A percentile compares a stretch with the other conserved stretches of the same genome.
Conservation (phyloP, 2,888 invertebrate species). For the Alentia gelatinosa region DNA sequence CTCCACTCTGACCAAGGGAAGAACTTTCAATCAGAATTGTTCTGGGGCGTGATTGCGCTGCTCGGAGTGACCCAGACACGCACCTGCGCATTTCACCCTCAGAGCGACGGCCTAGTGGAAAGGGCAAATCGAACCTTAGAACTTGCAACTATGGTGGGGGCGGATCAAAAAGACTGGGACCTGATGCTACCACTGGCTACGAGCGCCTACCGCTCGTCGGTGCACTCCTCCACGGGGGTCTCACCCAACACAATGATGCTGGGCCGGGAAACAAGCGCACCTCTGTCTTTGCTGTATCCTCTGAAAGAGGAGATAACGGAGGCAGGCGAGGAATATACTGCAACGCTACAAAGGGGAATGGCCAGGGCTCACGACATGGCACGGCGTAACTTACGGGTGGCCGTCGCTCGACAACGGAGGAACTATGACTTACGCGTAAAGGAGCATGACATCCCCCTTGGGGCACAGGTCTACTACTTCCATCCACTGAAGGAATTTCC, state of each 20-base stretch:
- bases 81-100: neutral
- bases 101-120: neutral
- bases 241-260: neutral
- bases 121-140: neutral
- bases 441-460: neutral
- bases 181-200: neutral
- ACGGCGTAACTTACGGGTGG: neutral
- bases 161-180: neutral
- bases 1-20: neutral
- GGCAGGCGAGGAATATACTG: neutral
- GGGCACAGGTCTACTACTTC: neutral
- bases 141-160: neutral
- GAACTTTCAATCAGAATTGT: neutral
- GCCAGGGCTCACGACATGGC: neutral
- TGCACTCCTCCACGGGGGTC: neutral
- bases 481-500: neutral
- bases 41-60: neutral
- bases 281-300: neutral
- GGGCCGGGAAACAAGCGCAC: neutral
- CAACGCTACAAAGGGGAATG: neutral
- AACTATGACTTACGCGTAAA: neutral
- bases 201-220: neutral
- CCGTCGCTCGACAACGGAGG: neutral
- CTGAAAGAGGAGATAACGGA: neutral
- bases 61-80: neutral